Base-by-base conservation (phyloP, 2,113 vertebrate genomes). In the Pelodiscus sinensis region DNA sequence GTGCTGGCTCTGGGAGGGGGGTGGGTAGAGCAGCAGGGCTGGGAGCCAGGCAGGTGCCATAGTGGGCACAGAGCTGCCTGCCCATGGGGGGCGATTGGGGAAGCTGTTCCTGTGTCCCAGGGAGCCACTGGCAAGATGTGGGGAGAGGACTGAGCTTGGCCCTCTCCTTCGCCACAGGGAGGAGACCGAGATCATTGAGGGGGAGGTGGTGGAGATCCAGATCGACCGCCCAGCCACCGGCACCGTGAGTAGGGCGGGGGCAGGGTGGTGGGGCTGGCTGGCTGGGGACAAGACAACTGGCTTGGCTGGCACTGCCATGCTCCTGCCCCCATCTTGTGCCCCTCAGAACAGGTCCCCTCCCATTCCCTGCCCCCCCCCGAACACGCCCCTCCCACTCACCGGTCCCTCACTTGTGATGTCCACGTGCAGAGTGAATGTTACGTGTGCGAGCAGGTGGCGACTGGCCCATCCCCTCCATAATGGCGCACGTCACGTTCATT, bases 191-290 rank as follows among this genome's bases (percentile, higher is more conserved):
- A 99, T 99, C 85, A 99, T 99, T 16, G 99, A 99, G 94, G 99
- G 99, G 22, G 99, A 99, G 65, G 99, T 99, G 93, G 99, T 99
- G 51, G 99, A 99, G 94, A 98, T 99, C 94, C 99, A 99, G 96
- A 99, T 99, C 11, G 99, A 99, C 82, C 98, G 99, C 31, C 99
- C 99, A 0, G 99, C 99, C 13, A 99, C 99, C 1, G 99, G 99
- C 97, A 99, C 99, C 31, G 99, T 99, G 96, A 94, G 98, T 96
- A 24, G 21, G 35, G 6, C 21, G 5, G 0, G 1, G 51, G 38
- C 38, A 44, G 29, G 31, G 3, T 18, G 15, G 44, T 29, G 2
- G 10, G 51, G 31, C 24, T 27, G 14, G 65, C 65, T 68, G 11
- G 65, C 29, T 27, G 27, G 13, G 16, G 14, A 29, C 15, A n/a